Evolutionary conservation across 2,797 vertebrate species (phyloP), one percentile per base, ranked within the genome.

Genomic region (Cynodonichthys magdalenae): DNA sequence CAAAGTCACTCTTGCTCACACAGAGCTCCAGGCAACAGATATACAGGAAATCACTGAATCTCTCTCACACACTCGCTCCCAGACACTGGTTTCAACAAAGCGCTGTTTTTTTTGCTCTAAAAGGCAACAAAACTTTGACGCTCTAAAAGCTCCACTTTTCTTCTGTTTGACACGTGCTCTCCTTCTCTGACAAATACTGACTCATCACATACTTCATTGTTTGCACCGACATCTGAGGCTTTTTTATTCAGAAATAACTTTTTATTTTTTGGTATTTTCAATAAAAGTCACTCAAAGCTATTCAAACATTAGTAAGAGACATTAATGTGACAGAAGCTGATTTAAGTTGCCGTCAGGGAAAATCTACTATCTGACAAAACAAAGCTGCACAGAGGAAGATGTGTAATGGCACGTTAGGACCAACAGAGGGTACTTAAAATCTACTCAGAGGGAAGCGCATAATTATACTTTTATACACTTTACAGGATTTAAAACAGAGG

Each of bases 371-470:
- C 42, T 67, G 63, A 81, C 62, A 65, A 65, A 67, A 54, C 15
- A 9, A 72, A 48, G 62, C 52, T 52, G 41, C 61, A 34, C 56
- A 74, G 55, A 82, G 68, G 63, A 69, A 56, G 67, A 19, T 28
- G 11, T 91, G 92, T 79, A 91, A 81, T 90, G 82, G 81, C 87
- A 77, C 44, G 53, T 71, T 83, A 48, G 80, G 75, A 63, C 92
- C 93, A 90, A 85, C 72, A 93, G 93, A 91, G 90, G 90, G 90
- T 79, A 72, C 81, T 90, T 91, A 86, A 82, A 71, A 86, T 76
- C 88, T 85, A 86, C 77, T 75, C 54, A 77, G 56, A 78, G 69
- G 75, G 44, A 29, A 69, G 59, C 50, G 59, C 59, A 49, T 39
- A 0, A 45, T 54, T 42, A 69, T 28, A 36, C 36, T 61, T 58